Conservation (phyloP, 2,113 vertebrate species). For the Myiozetetes cayanensis region DNA sequence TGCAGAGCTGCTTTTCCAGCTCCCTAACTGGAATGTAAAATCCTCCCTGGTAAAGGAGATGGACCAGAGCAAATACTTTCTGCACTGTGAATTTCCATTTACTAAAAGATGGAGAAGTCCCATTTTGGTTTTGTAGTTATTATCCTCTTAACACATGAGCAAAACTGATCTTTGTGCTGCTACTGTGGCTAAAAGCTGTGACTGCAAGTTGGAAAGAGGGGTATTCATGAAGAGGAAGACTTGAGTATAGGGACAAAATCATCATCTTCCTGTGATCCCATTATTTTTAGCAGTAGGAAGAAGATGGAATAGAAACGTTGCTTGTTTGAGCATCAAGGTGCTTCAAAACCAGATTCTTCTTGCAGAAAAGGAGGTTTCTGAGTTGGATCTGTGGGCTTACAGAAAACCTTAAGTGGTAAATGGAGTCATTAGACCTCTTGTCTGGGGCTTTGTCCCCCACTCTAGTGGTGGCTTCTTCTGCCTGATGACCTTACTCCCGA, state of each 20-base stretch:
- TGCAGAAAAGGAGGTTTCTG: background rate
- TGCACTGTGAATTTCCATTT: background rate
- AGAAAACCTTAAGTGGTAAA: background rate
- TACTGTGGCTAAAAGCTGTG: background rate
- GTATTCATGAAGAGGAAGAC: background rate
- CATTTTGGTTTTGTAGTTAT: background rate
- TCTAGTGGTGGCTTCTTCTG: background rate
- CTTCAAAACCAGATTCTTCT: background rate
- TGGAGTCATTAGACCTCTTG: background rate
- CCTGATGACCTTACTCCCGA: background rate
- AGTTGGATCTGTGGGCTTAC: background rate
- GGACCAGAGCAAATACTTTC: background rate
- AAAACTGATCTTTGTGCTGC: background rate
- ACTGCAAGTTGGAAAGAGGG: background rate
- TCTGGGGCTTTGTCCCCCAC: background rate
- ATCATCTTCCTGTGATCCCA: background rate
- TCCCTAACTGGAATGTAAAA: background rate
- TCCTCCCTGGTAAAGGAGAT: background rate
- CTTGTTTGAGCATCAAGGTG: background rate
- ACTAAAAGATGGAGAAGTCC: background rate
- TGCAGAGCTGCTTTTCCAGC: background rate
- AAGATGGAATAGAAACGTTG: accelerated
- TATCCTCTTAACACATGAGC: background rate
- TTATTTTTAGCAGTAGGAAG: background rate
- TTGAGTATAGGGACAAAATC: background rate